These are phyloP conservation scores for Theristicus caerulescens DNA, from an alignment of 2,113 vertebrate genomes.

Conservation along the genomic window DNA sequence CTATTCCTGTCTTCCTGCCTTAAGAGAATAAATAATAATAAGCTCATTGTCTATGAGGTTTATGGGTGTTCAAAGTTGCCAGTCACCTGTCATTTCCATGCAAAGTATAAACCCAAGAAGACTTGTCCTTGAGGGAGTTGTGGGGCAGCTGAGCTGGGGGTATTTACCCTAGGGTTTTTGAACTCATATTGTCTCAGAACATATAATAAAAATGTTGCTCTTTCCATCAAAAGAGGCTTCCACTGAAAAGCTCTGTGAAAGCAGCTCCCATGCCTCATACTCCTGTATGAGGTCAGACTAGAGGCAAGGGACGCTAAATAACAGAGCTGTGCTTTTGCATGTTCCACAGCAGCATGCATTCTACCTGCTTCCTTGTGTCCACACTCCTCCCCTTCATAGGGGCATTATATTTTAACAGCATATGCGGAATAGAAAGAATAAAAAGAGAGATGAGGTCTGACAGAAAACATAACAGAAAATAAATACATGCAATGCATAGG, in stretches of 20 bases:
- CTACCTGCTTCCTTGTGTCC: not conserved
- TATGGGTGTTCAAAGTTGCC: not conserved
- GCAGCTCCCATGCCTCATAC: not conserved
- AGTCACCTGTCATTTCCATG: not conserved
- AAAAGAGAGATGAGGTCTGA: not conserved
- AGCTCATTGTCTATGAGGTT: not conserved
- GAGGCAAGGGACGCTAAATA: not conserved
- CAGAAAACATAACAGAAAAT: not conserved
- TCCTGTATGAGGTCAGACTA: not conserved
- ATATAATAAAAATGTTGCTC: not conserved
- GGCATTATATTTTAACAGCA: not conserved
- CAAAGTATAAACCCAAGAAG: not conserved
- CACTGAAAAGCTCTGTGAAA: not conserved
- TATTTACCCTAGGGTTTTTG: not conserved
- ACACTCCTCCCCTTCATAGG: not conserved
- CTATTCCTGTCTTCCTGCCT: not conserved
- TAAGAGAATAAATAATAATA: constrained; percentile 31
- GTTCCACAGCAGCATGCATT: not conserved
- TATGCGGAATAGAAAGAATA: not conserved
- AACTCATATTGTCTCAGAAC: not conserved
- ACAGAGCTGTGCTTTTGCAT: not conserved
- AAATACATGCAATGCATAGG: not conserved
- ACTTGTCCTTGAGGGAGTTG: not conserved
- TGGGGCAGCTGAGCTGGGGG: not conserved
- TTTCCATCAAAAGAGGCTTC: not conserved